These are phyloP conservation scores for Sphecodes monilicornis DNA, from an alignment of 2,888 invertebrate genomes.

Conservation along the genomic window DNA sequence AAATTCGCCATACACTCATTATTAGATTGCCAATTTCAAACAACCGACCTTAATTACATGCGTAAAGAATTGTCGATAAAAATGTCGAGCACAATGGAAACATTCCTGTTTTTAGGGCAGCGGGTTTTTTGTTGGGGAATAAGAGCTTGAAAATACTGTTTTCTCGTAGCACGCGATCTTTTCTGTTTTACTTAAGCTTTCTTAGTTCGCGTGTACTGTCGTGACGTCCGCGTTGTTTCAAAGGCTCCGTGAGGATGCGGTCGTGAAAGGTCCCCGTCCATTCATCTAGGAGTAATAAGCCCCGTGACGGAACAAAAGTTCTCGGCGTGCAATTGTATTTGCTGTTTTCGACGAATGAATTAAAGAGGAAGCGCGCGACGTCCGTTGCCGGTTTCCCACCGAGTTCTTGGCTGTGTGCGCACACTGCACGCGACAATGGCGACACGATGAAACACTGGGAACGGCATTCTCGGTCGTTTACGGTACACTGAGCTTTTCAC, in stretches of 20 bases:
- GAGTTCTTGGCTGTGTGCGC: neutral
- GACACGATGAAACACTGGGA: slow-evolving; percentile 2
- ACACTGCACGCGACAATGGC: neutral
- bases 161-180: neutral
- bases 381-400: neutral
- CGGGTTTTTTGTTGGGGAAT: neutral
- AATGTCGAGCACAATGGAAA: neutral
- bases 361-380: slow-evolving; percentile 34
- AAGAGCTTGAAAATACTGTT: neutral
- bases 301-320: neutral
- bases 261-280: neutral
- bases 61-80: neutral
- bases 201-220: neutral
- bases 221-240: neutral
- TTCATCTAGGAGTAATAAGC: slow-evolving; percentile 15
- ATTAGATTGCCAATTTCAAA: neutral
- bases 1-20: neutral
- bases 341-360: slow-evolving; percentile 33
- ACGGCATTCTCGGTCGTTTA: neutral
- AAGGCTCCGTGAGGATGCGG: neutral
- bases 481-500: slow-evolving; percentile 5
- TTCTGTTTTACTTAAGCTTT: neutral
- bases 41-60: neutral
- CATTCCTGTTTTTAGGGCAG: neutral
- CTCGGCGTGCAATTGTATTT: slow-evolving; percentile 29